Percentiles rank a stretch among this genome's conserved stretches.
phyloP scores from a whole-genome alignment of 2,888 invertebrate species.

The Hydropsyche betteni region DNA sequence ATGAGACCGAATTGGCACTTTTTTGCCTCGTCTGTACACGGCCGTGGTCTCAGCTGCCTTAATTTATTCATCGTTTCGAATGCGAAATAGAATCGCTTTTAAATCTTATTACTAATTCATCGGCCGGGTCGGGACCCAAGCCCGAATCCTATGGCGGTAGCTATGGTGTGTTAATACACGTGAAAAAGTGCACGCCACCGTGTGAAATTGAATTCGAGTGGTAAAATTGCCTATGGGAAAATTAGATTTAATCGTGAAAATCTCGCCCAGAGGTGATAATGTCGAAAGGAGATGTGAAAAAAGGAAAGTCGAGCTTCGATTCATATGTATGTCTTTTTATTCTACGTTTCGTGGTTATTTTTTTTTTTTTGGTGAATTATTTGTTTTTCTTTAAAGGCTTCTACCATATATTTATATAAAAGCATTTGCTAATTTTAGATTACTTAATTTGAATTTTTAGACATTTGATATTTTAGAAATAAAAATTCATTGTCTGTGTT shows the following conservation, averaged over 20 bases:
- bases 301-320: too few species aligned
- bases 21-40: constrained; percentile 13
- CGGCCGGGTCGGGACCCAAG: constrained; percentile 15
- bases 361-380: too few species aligned
- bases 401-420: too few species aligned
- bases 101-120: constrained; percentile 38
- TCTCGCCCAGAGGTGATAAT: background rate
- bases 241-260: constrained; percentile 25
- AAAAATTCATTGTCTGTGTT: too few species aligned
- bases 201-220: constrained; percentile 4
- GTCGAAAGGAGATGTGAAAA: too few species aligned
- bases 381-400: too few species aligned
- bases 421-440: too few species aligned
- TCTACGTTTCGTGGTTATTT: too few species aligned
- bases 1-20: constrained; percentile 25
- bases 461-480: too few species aligned
- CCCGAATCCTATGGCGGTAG: background rate
- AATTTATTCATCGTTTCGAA: constrained; percentile 36
- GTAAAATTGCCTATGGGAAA: constrained; percentile 22
- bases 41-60: constrained; percentile 34
- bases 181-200: constrained; percentile 2
- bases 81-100: constrained; percentile 38
- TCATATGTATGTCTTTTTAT: too few species aligned
- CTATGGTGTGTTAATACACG: background rate
- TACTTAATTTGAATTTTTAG: too few species aligned